These are phyloP conservation scores for Anabas testudineus DNA, from an alignment of 2,797 vertebrate species.

Conservation along the genomic window DNA sequence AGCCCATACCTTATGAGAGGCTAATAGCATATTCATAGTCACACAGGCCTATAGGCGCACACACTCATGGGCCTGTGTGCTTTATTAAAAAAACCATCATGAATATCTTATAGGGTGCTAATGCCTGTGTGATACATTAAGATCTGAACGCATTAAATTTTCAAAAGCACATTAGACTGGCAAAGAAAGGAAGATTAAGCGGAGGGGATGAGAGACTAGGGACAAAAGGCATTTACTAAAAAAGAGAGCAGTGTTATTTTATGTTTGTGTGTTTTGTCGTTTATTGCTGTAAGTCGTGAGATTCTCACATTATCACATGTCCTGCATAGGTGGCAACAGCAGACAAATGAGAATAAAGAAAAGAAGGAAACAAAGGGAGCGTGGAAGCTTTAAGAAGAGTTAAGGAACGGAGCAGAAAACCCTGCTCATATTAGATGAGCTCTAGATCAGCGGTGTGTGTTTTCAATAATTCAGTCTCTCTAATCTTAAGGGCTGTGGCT, in stretches of 20 bases:
- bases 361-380: background rate
- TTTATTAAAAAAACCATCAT: slow-evolving; percentile 76
- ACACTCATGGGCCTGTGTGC: slow-evolving; percentile 49
- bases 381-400: background rate
- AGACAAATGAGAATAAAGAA: background rate
- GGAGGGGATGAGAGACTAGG: slow-evolving; percentile 3
- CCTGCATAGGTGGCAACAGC: background rate
- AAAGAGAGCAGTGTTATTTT: slow-evolving; percentile 20
- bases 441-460: slow-evolving; percentile 13
- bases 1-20: slow-evolving; percentile 61
- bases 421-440: slow-evolving; percentile 8
- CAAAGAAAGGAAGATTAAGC: slow-evolving; percentile 34
- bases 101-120: slow-evolving; percentile 80
- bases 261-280: slow-evolving; percentile 2
- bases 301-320: background rate
- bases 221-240: slow-evolving; percentile 20
- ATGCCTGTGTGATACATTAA: slow-evolving; percentile 74
- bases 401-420: slow-evolving; percentile 1
- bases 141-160: slow-evolving; percentile 83
- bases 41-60: slow-evolving; percentile 58
- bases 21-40: slow-evolving; percentile 79
- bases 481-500: slow-evolving; percentile 51
- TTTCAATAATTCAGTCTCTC: slow-evolving; percentile 77
- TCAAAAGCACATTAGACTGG: slow-evolving; percentile 65
- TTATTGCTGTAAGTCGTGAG: slow-evolving; percentile 18